phyloP scores from a whole-genome alignment of 2,113 vertebrate genomes.

The Forbesichthys papilliferus region DNA sequence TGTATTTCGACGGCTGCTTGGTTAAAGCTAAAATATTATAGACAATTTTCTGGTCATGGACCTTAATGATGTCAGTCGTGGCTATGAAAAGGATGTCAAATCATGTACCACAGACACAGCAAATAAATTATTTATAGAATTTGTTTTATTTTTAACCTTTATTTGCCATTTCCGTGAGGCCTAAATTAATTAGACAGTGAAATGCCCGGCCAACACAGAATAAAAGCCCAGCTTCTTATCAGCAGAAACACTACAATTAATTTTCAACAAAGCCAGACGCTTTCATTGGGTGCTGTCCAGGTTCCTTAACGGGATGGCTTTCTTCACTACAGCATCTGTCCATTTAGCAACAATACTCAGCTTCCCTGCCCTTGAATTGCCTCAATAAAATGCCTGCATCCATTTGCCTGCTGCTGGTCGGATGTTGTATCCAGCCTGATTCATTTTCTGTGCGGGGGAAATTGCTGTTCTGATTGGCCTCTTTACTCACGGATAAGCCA shows the following conservation, averaged over 20 bases:
- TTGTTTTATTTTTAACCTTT: not conserved
- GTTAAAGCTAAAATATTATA: conserved; percentile 39
- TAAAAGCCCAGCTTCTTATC: conserved; percentile 13
- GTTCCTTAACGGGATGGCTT: conserved; percentile 58
- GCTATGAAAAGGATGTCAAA: conserved; percentile 13
- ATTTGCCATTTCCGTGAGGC: not conserved
- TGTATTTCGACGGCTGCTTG: conserved; percentile 48
- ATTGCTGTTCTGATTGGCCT: conserved; percentile 70
- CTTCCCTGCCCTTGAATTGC: conserved; percentile 36
- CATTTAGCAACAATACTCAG: conserved; percentile 59
- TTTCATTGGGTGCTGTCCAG: conserved; percentile 60
- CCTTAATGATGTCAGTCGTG: not conserved
- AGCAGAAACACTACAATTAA: conserved; percentile 30
- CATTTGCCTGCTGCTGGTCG: conserved; percentile 54
- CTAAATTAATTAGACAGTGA: conserved; percentile 8
- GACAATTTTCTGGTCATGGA: not conserved
- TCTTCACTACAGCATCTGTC: conserved; percentile 54
- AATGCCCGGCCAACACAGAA: conserved; percentile 2
- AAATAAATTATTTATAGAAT: not conserved
- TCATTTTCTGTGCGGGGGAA: conserved; percentile 67
- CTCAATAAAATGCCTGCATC: conserved; percentile 46
- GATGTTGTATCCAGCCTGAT: conserved; percentile 57
- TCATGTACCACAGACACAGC: not conserved
- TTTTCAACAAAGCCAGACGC: conserved; percentile 41
- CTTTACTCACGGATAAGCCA: conserved; percentile 77